These are phyloP conservation scores for Saccopteryx bilineata DNA, from an alignment of 2,113 vertebrate genomes.

Conservation along the genomic window DNA sequence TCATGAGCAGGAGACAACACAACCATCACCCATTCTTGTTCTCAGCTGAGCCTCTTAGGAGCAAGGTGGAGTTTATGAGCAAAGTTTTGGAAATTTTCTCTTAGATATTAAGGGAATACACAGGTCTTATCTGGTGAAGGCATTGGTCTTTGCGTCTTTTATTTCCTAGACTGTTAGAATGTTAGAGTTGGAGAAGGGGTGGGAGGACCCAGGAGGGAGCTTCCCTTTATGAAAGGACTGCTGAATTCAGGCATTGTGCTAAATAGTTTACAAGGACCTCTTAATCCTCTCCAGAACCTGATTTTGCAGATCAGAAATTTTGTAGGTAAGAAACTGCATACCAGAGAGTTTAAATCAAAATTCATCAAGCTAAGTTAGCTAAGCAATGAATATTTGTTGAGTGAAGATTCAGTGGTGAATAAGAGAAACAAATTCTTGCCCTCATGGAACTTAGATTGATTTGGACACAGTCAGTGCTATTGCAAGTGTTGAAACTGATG, in stretches of 20 bases:
- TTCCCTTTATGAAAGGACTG: background rate
- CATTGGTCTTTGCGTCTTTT: background rate
- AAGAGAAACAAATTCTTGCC: background rate
- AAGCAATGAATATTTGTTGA: conserved; percentile 8
- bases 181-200: background rate
- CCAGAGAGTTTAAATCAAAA: conserved; percentile 12
- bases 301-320: conserved; percentile 21
- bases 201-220: background rate
- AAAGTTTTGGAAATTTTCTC: conserved; percentile 17
- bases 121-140: background rate
- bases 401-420: background rate
- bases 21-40: background rate
- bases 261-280: background rate
- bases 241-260: background rate
- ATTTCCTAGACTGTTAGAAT: background rate
- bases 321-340: background rate
- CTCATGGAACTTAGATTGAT: background rate
- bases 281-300: background rate
- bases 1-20: background rate
- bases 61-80: background rate
- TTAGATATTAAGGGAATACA: background rate
- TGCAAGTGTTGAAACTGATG: background rate
- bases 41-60: background rate
- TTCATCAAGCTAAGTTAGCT: background rate
- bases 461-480: background rate